A percentile compares a stretch with the other conserved stretches of the same genome.
Conservation (phyloP, 2,113 vertebrate species). For the Oryzias celebensis region DNA sequence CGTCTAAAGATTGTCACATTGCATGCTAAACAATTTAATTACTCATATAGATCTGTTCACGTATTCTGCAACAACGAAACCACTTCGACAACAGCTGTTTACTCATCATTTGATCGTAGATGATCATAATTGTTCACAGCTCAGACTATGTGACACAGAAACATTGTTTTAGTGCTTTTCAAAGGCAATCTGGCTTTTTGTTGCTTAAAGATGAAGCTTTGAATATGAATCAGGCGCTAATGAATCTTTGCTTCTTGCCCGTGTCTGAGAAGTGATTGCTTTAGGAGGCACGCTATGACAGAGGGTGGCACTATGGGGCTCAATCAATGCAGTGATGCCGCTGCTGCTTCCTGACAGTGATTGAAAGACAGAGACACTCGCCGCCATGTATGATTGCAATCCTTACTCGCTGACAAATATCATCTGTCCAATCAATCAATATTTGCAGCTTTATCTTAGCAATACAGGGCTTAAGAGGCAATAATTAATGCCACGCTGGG, state of each 20-base stretch:
- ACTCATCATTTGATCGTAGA: slow-evolving; percentile 44
- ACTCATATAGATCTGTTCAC: slow-evolving; percentile 15
- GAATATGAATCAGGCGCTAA: slow-evolving; percentile 69
- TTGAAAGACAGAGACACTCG: slow-evolving; percentile 64
- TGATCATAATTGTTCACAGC: slow-evolving; percentile 55
- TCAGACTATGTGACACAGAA: slow-evolving; percentile 47
- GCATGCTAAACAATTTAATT: slow-evolving; percentile 24
- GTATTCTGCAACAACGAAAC: slow-evolving; percentile 29
- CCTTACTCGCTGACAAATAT: slow-evolving; percentile 63
- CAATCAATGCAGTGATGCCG: slow-evolving; percentile 46
- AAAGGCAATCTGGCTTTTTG: slow-evolving; percentile 53
- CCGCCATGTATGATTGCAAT: slow-evolving; percentile 49
- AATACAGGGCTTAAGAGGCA: slow-evolving; percentile 69
- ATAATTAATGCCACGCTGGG: slow-evolving; percentile 74
- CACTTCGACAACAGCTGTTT: slow-evolving; percentile 20
- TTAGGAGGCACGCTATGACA: slow-evolving; percentile 54
- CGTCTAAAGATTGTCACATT: not conserved
- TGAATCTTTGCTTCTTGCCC: slow-evolving; percentile 67
- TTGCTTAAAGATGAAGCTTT: slow-evolving; percentile 56
- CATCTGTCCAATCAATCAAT: slow-evolving; percentile 73
- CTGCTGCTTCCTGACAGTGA: slow-evolving; percentile 67
- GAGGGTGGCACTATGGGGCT: slow-evolving; percentile 50
- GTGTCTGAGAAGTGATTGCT: slow-evolving; percentile 66
- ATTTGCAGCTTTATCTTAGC: slow-evolving; percentile 78
- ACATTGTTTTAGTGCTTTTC: slow-evolving; percentile 48